These are phyloP conservation scores for Drosophila mulleri DNA, from an alignment of 2,888 invertebrate genomes.

Conservation along the genomic window DNA sequence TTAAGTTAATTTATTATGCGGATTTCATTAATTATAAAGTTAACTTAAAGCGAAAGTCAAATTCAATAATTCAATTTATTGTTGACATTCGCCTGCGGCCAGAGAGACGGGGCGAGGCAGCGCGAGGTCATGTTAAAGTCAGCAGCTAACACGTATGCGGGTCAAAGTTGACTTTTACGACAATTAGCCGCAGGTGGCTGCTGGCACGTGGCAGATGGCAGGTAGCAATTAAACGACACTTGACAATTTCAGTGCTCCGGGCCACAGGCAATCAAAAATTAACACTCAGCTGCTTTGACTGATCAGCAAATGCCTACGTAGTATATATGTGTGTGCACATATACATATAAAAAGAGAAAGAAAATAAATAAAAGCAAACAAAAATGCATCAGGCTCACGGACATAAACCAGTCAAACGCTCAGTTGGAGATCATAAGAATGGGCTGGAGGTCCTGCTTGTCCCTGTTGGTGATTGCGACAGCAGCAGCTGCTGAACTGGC, in stretches of 20 bases:
- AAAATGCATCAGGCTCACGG: constrained; percentile 50
- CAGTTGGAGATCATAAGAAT: constrained; percentile 43
- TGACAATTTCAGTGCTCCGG: not conserved
- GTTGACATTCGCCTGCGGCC: constrained; percentile 22
- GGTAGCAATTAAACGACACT: constrained; percentile 33
- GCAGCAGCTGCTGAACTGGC: constrained; percentile 34
- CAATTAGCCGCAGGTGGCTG: constrained; percentile 9
- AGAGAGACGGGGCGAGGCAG: not conserved
- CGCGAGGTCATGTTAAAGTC: constrained; percentile 7
- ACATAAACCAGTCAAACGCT: constrained; percentile 45
- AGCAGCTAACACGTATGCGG: constrained; percentile 23
- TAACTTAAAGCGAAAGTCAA: constrained; percentile 55
- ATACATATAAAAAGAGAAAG: too few species aligned
- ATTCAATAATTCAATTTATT: constrained; percentile 58
- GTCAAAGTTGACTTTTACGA: constrained; percentile 35
- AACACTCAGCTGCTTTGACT: constrained; percentile 21
- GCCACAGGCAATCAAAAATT: constrained; percentile 16
- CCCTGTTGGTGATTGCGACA: not conserved
- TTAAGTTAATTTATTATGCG: constrained; percentile 77
- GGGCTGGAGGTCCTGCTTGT: not conserved
- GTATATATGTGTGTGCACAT: not conserved
- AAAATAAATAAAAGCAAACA: not conserved
- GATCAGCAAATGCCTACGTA: constrained; percentile 6
- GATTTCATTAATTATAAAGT: constrained; percentile 76
- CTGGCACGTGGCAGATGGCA: not conserved